Conservation (phyloP, 2,888 invertebrate genomes). For the Perizoma affinitatum region DNA sequence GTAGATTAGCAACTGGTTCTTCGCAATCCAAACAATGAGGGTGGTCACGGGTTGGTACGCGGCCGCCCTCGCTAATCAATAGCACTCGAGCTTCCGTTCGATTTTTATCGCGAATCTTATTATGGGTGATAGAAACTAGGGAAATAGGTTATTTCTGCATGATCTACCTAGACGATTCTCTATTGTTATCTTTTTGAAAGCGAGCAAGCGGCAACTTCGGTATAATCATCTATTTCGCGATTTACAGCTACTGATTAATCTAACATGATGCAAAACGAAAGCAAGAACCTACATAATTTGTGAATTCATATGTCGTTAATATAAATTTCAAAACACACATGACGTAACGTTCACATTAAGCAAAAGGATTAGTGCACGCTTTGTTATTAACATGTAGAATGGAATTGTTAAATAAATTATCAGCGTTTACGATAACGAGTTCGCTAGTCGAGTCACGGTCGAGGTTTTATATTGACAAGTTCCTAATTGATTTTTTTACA, state of each 20-base stretch:
- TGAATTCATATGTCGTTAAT: constrained; percentile 44
- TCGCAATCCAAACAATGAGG: constrained; percentile 78
- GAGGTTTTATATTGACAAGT: constrained; percentile 48
- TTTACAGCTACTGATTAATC: constrained; percentile 28
- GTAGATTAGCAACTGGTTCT: constrained; percentile 74
- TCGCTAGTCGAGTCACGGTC: constrained; percentile 37
- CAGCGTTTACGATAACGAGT: constrained; percentile 29
- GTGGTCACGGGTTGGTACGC: constrained; percentile 80
- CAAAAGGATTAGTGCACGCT: constrained; percentile 41
- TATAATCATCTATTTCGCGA: constrained; percentile 9
- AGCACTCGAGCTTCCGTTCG: constrained; percentile 57
- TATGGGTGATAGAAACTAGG: constrained; percentile 42
- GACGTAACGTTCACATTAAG: constrained; percentile 41
- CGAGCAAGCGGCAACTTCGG: constrained; percentile 50
- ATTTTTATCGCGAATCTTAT: constrained; percentile 55
- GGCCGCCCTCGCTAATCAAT: constrained; percentile 69
- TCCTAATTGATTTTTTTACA: not conserved
- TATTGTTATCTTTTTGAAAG: constrained; percentile 30
- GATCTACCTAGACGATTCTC: constrained; percentile 1
- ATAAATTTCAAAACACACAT: constrained; percentile 45
- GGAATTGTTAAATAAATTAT: constrained; percentile 34
- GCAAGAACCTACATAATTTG: constrained; percentile 46
- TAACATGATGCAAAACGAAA: constrained; percentile 47
- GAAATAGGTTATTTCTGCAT: constrained; percentile 9
- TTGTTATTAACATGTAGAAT: constrained; percentile 39